Conservation (phyloP, 2,888 invertebrate species). For the Villa cingulata region DNA sequence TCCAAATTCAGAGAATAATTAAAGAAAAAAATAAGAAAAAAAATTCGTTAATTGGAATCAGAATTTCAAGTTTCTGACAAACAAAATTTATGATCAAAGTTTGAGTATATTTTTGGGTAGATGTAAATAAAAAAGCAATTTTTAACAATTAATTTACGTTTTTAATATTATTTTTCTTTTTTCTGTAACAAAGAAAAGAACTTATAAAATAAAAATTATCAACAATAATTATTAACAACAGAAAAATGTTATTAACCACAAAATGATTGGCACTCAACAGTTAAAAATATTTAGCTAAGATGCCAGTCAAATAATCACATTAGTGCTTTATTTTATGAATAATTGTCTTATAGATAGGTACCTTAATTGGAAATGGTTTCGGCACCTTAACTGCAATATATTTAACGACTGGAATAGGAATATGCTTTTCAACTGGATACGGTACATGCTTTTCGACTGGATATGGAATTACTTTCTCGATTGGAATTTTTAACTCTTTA, state of each 20-base stretch:
- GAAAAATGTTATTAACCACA: conserved; percentile 5
- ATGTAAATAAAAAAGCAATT: background rate
- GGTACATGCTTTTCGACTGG: conserved; percentile 59
- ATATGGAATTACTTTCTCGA: conserved; percentile 51
- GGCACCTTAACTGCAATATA: conserved; percentile 64
- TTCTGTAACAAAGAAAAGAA: too few species aligned
- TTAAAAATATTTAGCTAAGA: background rate
- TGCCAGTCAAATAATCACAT: background rate
- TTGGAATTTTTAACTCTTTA: conserved; percentile 45
- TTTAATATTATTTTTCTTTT: too few species aligned
- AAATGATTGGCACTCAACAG: conserved; percentile 11
- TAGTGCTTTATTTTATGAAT: conserved; percentile 39
- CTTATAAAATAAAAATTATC: conserved; percentile 3
- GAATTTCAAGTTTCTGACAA: too few species aligned
- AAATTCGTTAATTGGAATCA: too few species aligned
- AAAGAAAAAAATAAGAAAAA: too few species aligned
- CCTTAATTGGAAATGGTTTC: conserved; percentile 63
- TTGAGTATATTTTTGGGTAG: too few species aligned
- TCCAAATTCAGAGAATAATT: too few species aligned
- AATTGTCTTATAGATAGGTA: conserved; percentile 52
- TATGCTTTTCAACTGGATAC: conserved; percentile 61
- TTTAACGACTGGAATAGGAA: conserved; percentile 56
- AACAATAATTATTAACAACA: conserved; percentile 8
- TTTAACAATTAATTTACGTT: background rate
- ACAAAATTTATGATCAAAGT: too few species aligned